Conservation (phyloP, 2,113 vertebrate genomes). For the Lota lota region DNA sequence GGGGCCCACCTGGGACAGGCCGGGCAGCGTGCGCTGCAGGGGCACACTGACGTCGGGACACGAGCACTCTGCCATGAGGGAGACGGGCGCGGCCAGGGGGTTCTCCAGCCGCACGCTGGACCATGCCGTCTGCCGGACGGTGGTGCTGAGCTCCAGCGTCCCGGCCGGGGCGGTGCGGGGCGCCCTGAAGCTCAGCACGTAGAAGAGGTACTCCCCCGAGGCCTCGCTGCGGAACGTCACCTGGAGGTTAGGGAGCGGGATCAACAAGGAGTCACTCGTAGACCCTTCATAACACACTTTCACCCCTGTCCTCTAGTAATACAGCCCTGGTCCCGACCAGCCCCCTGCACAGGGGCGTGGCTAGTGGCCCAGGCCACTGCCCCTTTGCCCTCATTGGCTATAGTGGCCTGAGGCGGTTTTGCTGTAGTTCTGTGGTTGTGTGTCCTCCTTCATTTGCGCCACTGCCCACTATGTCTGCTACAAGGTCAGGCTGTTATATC, state of each 20-base stretch:
- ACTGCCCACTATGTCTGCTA: no score
- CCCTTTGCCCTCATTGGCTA: no score
- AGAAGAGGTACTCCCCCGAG: constrained; percentile 82
- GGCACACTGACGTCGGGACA: constrained; percentile 72
- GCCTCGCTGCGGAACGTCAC: constrained; percentile 81
- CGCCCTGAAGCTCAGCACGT: constrained; percentile 75
- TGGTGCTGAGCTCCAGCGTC: constrained; percentile 68
- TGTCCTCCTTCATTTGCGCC: no score
- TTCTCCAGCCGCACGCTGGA: constrained; percentile 78
- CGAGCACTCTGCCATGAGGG: constrained; percentile 77
- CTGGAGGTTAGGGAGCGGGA: constrained; percentile 45
- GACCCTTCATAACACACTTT: not conserved
- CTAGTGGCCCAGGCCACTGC: no score
- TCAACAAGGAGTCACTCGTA: no score
- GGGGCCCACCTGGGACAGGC: constrained; percentile 74
- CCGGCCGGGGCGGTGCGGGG: constrained; percentile 68
- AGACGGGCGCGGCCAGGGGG: constrained; percentile 68
- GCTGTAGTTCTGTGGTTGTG: no score
- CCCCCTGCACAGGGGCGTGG: no score
- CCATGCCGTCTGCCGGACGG: constrained; percentile 67
- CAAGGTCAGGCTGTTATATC: no score
- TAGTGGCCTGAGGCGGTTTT: no score
- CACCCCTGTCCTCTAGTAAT: no score
- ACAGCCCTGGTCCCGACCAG: no score
- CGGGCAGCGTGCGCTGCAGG: constrained; percentile 72